Evolutionary conservation across 1,140 invertebrate genomes (phyloP), one percentile per base, ranked within the genome.

Genomic region (Bombyx mandarina): DNA sequence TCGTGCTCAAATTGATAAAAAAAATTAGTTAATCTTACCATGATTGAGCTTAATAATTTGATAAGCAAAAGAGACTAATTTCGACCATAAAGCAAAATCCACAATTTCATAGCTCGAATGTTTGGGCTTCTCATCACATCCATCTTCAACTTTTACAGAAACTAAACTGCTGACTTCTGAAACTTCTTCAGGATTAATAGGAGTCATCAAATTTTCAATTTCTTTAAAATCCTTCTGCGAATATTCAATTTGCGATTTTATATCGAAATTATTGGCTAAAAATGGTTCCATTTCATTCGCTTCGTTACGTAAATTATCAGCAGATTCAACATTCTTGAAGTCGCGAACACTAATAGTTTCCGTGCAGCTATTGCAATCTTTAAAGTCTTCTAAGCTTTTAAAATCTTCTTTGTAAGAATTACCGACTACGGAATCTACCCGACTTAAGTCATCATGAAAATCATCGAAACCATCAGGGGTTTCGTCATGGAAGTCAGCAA

Each of bases 51-150:
- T 70, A 45, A 84, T 69, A 2, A 77, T 56, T 59, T 79, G 75
- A 57, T 83, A 79, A 10, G 83, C 77, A 57, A 83, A 81, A 42
- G 69, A 67, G 8, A 86, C 83, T 43, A 86, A 58, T 55, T 71
- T 73, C 0, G 75, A 71, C 83, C 83, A 86, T 7, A 77, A 58
- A 8, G 60, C 58, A 12, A 69, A 59, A 6, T 2, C 26, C 2
- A 35, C 26, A 2, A 35, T 35, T 35, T 35, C 26, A 35, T 35
- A 3, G 26, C 26, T 35, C 26, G 26, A 35, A 35, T 35, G 26
- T 3, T 35, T 35, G 2, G 4, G 4, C 26, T 35, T 35, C 4
- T 35, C 26, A 5, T 2, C 26, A 35, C 26, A 5, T 35, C 26
- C 26, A 35, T 3, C 26, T 35, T 35, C 26, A 35, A 35, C 26